Conservation (phyloP, 2,888 invertebrate genomes). For the Epinotia demarniana region DNA sequence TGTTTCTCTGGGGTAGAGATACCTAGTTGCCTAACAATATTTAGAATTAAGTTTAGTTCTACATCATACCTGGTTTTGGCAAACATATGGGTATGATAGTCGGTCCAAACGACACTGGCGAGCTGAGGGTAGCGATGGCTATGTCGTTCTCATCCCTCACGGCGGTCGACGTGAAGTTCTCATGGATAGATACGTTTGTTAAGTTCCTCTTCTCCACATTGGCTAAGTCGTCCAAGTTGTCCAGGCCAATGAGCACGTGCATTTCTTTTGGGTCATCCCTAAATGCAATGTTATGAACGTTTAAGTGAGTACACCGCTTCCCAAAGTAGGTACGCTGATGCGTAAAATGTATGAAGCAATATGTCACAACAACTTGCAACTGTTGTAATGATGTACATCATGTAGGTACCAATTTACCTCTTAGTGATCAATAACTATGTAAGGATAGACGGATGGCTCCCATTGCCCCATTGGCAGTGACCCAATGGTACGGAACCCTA, state of each 20-base stretch:
- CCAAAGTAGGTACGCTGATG: too few relatives aligned
- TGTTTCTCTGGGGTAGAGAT: too few relatives aligned
- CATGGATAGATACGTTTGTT: slow-evolving; percentile 73
- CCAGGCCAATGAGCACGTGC: slow-evolving; percentile 76
- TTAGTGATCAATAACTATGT: too few relatives aligned
- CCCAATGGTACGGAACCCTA: too few relatives aligned
- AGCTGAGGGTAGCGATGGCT: slow-evolving; percentile 78
- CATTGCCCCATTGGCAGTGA: too few relatives aligned
- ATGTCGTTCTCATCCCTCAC: slow-evolving; percentile 85
- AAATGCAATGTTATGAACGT: slow-evolving; percentile 46
- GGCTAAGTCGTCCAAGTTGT: slow-evolving; percentile 67
- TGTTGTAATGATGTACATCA: too few relatives aligned
- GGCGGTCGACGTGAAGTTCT: slow-evolving; percentile 77
- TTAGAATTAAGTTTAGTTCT: not conserved
- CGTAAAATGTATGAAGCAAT: too few relatives aligned
- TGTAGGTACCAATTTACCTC: too few relatives aligned
- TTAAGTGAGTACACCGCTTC: too few relatives aligned
- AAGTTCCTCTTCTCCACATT: slow-evolving; percentile 71
- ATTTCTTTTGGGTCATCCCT: slow-evolving; percentile 73
- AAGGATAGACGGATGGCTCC: too few relatives aligned
- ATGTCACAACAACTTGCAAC: too few relatives aligned
- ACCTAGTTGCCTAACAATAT: too few relatives aligned
- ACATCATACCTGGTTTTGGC: slow-evolving; percentile 73
- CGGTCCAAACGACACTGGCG: slow-evolving; percentile 72
- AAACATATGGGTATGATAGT: slow-evolving; percentile 82